These are phyloP conservation scores for Latrodectus elegans DNA, from an alignment of 2,888 invertebrate genomes.

Conservation along the genomic window DNA sequence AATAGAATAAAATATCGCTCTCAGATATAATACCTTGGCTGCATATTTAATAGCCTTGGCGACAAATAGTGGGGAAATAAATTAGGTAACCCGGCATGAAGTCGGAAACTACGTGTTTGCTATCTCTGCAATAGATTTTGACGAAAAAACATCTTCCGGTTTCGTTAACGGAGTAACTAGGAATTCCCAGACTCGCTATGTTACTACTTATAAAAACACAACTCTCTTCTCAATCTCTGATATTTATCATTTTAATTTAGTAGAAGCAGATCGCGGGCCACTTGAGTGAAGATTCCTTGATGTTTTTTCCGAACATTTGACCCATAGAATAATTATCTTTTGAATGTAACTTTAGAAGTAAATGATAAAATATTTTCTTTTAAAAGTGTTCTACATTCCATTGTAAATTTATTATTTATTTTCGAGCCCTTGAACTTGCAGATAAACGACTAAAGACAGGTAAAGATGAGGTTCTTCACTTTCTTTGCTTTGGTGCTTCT, in stretches of 20 bases:
- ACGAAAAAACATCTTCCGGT: conserved; percentile 41
- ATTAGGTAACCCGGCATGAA: conserved; percentile 1
- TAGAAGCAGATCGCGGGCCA: background rate
- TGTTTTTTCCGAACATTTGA: too few relatives aligned
- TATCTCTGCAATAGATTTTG: conserved; percentile 19
- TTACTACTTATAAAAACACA: background rate
- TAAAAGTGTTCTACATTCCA: too few relatives aligned
- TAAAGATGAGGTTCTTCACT: background rate
- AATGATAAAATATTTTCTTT: too few relatives aligned
- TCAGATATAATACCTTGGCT: too few relatives aligned
- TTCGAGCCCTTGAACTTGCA: too few relatives aligned
- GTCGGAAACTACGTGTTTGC: conserved; percentile 32
- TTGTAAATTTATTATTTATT: too few relatives aligned
- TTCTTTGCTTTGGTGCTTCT: background rate
- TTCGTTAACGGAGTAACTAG: conserved; percentile 40
- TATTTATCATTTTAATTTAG: background rate
- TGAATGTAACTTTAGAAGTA: too few relatives aligned
- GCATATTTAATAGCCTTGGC: background rate
- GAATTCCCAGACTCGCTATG: conserved; percentile 27
- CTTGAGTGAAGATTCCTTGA: too few relatives aligned
- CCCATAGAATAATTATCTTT: too few relatives aligned
- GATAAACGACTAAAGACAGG: too few relatives aligned
- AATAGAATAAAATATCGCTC: too few relatives aligned
- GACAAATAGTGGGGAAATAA: background rate
- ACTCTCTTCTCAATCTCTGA: background rate